Evolutionary conservation across 2,797 vertebrate species (phyloP).

Genomic region (Oceanodroma leucorhoa): DNA sequence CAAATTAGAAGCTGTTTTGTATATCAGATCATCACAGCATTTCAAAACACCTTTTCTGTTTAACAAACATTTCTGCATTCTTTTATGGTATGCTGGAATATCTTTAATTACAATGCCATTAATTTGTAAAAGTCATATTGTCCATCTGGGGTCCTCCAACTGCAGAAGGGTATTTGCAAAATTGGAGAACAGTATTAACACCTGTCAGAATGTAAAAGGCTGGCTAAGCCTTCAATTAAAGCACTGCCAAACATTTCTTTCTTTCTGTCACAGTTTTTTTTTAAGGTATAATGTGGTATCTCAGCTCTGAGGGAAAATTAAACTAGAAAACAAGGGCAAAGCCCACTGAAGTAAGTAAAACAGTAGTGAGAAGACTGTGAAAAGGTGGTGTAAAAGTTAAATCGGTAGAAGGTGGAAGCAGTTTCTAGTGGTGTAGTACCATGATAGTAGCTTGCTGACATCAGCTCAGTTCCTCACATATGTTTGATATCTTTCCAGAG

Average conservation of each 20-base stretch:
- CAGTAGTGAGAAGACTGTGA: neutral
- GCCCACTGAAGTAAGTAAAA: neutral
- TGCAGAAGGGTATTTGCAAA: neutral
- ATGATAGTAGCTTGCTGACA: neutral
- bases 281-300: neutral
- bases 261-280: neutral
- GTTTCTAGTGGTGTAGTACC: neutral
- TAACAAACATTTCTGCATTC: neutral
- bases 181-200: constrained; percentile 17
- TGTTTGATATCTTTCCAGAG: neutral
- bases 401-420: neutral
- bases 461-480: neutral
- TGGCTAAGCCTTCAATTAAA: constrained; percentile 42
- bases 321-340: neutral
- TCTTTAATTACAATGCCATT: constrained; percentile 16
- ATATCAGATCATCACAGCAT: neutral
- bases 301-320: neutral
- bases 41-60: constrained; percentile 36
- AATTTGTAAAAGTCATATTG: constrained; percentile 14
- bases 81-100: neutral
- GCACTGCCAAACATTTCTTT: neutral
- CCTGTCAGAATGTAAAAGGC: constrained; percentile 28
- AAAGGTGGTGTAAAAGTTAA: neutral
- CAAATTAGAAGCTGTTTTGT: constrained; percentile 33
- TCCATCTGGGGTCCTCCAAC: constrained; percentile 14